Percentiles rank a stretch among this genome's conserved stretches.
Evolutionary conservation across 2,797 vertebrate genomes (phyloP).

Genomic region (Orientallactaga sibirica): DNA sequence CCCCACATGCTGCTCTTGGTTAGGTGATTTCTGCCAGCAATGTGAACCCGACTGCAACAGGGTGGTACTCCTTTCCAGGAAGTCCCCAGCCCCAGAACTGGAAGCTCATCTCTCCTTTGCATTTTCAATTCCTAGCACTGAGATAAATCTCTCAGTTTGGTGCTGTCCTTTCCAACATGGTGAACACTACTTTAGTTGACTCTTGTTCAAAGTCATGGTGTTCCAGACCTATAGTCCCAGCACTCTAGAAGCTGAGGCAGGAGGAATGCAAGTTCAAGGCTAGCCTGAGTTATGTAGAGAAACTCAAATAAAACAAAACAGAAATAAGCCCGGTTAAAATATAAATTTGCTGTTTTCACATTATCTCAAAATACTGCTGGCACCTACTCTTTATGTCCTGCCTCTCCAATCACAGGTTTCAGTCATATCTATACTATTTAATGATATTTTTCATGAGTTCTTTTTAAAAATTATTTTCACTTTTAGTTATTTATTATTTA

Average conservation of each 20-base stretch:
- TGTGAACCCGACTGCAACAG: too few species aligned
- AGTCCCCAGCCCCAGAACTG: background rate
- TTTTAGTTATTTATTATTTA: too few species aligned
- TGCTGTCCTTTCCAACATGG: background rate
- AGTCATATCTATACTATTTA: conserved; percentile 14
- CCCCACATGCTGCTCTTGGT: too few species aligned
- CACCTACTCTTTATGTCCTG: background rate
- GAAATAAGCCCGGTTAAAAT: background rate
- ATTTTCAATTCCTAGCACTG: background rate
- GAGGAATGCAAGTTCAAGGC: background rate
- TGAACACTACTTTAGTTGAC: background rate
- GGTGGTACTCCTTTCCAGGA: background rate
- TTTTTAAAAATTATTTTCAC: background rate
- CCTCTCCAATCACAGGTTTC: background rate
- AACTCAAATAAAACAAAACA: background rate
- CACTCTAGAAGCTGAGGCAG: background rate
- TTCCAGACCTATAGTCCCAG: background rate
- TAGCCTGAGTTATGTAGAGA: background rate
- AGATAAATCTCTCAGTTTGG: background rate
- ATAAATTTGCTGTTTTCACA: background rate
- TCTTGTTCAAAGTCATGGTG: too few species aligned
- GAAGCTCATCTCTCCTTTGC: background rate
- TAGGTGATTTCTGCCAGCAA: too few species aligned
- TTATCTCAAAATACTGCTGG: background rate
- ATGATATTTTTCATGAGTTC: conserved; percentile 21